phyloP scores from a whole-genome alignment of 2,888 invertebrate species.

The Drosophila neotestacea region DNA sequence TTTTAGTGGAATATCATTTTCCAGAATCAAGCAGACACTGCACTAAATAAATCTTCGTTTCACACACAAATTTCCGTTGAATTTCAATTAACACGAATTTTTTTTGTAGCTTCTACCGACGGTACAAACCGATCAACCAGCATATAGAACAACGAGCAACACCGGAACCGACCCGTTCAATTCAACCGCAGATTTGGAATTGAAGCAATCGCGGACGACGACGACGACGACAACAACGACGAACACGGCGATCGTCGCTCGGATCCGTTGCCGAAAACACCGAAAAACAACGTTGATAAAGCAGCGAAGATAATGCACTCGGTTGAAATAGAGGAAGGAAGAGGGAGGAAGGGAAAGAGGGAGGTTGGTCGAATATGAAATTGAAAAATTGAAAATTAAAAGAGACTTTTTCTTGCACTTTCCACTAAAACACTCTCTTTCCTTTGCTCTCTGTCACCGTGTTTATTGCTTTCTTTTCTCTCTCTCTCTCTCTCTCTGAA shows the following conservation, averaged over 20 bases:
- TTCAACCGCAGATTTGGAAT: slow-evolving; percentile 71
- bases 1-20: slow-evolving; percentile 15
- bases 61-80: slow-evolving; percentile 43
- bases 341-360: not conserved
- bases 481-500: slow-evolving; percentile 1
- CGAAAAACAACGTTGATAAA: slow-evolving; percentile 44
- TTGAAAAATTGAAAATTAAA: slow-evolving; percentile 42
- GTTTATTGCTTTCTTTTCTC: not conserved
- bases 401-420: slow-evolving; percentile 14
- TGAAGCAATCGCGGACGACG: slow-evolving; percentile 48
- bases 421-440: slow-evolving; percentile 2
- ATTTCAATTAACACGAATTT: slow-evolving; percentile 56
- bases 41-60: slow-evolving; percentile 29
- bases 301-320: slow-evolving; percentile 46
- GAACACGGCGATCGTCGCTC: slow-evolving; percentile 37
- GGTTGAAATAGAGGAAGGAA: not conserved
- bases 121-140: slow-evolving; percentile 4
- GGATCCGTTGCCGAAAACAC: slow-evolving; percentile 35
- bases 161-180: slow-evolving; percentile 70
- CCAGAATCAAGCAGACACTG: slow-evolving; percentile 18
- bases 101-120: slow-evolving; percentile 17
- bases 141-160: slow-evolving; percentile 26
- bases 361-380: slow-evolving; percentile 28
- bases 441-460: not conserved
- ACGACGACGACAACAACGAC: slow-evolving; percentile 17